Conservation (phyloP, 1,140 invertebrate species). For the Zaprionus kolodkinae region DNA sequence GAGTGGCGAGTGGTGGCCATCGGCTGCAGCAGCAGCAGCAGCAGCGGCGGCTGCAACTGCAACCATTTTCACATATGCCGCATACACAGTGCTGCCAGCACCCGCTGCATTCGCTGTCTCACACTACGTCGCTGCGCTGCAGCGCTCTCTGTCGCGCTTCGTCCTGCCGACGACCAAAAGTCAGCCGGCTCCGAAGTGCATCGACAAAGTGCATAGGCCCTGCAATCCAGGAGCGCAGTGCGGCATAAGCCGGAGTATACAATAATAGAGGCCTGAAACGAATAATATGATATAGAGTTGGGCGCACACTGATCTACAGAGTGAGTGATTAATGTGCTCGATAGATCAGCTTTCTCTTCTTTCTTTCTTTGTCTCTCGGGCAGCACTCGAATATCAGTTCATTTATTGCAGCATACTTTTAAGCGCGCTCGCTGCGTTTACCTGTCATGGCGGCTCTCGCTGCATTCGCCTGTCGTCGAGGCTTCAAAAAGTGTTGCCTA, state of each 20-base stretch:
- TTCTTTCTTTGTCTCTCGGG: too few species aligned
- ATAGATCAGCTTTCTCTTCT: too few species aligned
- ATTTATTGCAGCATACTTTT: slow-evolving; percentile 31
- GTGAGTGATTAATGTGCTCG: too few species aligned
- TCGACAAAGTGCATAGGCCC: slow-evolving; percentile 44
- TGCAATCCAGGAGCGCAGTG: slow-evolving; percentile 34
- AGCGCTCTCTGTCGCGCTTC: slow-evolving; percentile 25
- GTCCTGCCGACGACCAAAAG: slow-evolving; percentile 30
- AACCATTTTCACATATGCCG: slow-evolving; percentile 48
- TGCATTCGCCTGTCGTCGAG: too few species aligned
- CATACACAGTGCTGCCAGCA: slow-evolving; percentile 14
- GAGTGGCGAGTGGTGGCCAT: slow-evolving; percentile 13
- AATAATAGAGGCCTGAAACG: too few species aligned
- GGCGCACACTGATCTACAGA: too few species aligned
- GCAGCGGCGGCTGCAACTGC: slow-evolving; percentile 9
- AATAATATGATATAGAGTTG: too few species aligned
- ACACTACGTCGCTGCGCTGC: slow-evolving; percentile 29
- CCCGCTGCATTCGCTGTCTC: slow-evolving; percentile 55
- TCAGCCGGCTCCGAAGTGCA: slow-evolving; percentile 35
- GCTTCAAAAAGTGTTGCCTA: too few species aligned
- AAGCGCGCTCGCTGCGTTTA: not conserved
- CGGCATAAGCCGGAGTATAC: not conserved
- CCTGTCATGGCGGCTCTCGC: not conserved
- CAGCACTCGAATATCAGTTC: not conserved
- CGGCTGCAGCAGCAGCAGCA: slow-evolving; percentile 6